Conservation (phyloP, 2,113 vertebrate genomes). For the Zosterops hypoxanthus region DNA sequence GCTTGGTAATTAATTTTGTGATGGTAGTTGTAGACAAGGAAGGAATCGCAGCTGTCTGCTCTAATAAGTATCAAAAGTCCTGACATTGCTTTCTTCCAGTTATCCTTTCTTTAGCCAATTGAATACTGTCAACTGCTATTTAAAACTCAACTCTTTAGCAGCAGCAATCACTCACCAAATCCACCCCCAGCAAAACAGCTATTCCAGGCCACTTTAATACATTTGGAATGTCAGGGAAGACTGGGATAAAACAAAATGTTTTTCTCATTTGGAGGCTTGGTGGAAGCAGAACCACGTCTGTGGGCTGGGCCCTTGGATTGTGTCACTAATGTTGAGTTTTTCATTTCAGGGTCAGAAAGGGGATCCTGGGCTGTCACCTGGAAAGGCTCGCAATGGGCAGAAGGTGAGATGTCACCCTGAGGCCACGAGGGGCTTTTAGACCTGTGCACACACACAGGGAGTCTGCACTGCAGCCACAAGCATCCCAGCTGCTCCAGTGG, state of each 20-base stretch:
- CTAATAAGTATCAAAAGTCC: constrained; percentile 34
- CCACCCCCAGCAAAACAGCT: not conserved
- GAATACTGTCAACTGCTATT: constrained; percentile 30
- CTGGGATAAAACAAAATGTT: not conserved
- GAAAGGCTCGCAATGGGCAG: constrained; percentile 86
- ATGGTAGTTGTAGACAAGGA: constrained; percentile 10
- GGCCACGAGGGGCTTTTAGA: accelerated
- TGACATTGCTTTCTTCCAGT: constrained; percentile 27
- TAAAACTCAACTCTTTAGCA: not conserved
- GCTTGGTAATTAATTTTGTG: constrained; percentile 47
- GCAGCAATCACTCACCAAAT: not conserved
- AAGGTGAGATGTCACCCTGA: constrained; percentile 78
- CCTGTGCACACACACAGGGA: not conserved
- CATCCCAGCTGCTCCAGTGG: not conserved
- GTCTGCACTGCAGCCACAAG: not conserved
- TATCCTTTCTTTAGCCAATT: constrained; percentile 27
- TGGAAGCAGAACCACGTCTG: not conserved
- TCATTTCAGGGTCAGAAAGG: constrained; percentile 91
- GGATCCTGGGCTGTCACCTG: constrained; percentile 92
- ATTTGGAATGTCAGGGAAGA: not conserved
- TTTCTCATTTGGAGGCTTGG: not conserved
- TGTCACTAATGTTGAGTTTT: constrained; percentile 23
- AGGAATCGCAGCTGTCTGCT: constrained; percentile 37
- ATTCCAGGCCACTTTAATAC: not conserved
- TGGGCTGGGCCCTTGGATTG: not conserved